A percentile compares a stretch with the other conserved stretches of the same genome.
Conservation (phyloP, 2,797 vertebrate species). For the Helostoma temminkii region DNA sequence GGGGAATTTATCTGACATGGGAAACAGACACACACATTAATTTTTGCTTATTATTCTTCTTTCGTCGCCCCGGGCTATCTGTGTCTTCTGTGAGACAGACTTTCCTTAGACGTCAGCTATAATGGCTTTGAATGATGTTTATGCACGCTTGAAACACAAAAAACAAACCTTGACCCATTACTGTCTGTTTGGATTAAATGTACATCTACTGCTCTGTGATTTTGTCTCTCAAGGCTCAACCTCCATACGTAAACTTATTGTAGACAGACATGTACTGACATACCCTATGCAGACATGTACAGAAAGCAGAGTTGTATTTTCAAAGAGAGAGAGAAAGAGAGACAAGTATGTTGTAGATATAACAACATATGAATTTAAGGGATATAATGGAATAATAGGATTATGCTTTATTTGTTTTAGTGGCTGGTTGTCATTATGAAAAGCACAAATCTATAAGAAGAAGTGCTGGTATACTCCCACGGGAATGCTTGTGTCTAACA, state of each 20-base stretch:
- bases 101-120: constrained; percentile 73
- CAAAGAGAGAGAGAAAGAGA: neutral
- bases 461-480: neutral
- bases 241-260: constrained; percentile 5
- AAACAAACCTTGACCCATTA: constrained; percentile 80
- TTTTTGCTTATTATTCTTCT: constrained; percentile 59
- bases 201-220: constrained; percentile 15
- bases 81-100: constrained; percentile 64
- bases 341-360: neutral
- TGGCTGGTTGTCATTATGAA: neutral
- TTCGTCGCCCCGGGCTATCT: constrained; percentile 60
- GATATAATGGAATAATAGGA: neutral
- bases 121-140: constrained; percentile 66
- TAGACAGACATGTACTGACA: constrained; percentile 11
- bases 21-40: constrained; percentile 15
- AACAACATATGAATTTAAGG: neutral
- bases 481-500: neutral
- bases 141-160: constrained; percentile 43
- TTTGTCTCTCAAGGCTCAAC: constrained; percentile 22
- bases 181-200: constrained; percentile 71
- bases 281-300: neutral
- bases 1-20: constrained; percentile 14
- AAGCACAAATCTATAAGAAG: neutral
- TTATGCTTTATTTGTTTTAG: neutral
- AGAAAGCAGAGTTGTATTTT: neutral